phyloP scores from a whole-genome alignment of 2,113 vertebrate species.

The Cinclus mexicanus region DNA sequence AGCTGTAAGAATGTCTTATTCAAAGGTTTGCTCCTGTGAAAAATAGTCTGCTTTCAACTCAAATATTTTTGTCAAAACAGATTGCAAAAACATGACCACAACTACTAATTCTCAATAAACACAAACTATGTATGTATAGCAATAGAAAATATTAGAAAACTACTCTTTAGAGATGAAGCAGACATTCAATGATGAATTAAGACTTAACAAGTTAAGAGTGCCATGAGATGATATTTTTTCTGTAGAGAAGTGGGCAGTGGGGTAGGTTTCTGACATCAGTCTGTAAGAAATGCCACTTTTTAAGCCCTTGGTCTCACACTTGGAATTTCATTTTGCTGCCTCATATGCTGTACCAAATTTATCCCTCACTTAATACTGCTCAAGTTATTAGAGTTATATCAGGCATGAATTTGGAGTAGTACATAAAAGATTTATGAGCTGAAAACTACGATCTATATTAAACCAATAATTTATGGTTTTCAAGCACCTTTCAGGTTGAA shows the following conservation, averaged over 20 bases:
- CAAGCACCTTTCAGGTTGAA: constrained; percentile 20
- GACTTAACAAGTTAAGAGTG: neutral
- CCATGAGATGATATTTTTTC: neutral
- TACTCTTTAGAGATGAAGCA: fast-evolving
- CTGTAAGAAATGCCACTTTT: neutral
- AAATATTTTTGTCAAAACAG: neutral
- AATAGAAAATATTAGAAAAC: neutral
- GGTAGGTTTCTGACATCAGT: neutral
- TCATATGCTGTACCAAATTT: neutral
- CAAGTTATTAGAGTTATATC: constrained; percentile 33
- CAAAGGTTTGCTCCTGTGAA: neutral
- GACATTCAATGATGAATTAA: neutral
- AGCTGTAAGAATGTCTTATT: neutral
- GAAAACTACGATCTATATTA: constrained; percentile 53
- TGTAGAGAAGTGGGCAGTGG: neutral
- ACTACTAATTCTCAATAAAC: neutral
- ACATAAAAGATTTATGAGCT: constrained; percentile 51
- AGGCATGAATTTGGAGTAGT: constrained; percentile 24
- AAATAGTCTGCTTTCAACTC: neutral
- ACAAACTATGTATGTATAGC: neutral
- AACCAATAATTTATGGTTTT: constrained; percentile 57
- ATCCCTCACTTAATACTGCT: neutral
- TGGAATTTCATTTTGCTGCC: neutral
- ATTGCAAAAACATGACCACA: neutral
- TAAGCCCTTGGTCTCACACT: neutral